Evolutionary conservation across 2,113 vertebrate genomes (phyloP), one percentile per base, ranked within the genome.

Genomic region (Rhabdornis inornatus): DNA sequence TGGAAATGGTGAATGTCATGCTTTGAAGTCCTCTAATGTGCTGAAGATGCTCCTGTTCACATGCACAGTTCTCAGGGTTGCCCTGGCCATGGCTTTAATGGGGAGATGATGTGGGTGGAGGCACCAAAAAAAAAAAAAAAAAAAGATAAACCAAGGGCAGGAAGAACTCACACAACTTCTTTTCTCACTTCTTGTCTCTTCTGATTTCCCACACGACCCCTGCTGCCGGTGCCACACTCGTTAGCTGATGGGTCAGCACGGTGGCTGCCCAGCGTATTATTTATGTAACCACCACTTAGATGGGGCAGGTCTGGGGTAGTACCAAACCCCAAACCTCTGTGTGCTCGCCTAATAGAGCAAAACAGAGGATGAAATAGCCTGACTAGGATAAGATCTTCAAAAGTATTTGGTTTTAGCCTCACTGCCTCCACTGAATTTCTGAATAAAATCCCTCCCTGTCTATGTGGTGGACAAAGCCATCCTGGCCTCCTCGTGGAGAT

Each of bases 31-130:
- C 63, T 86, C 35, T 63, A 40, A 79, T 28, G 55, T 92, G 80
- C 64, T 95, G 89, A 83, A 77, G 89, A 74, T 83, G 72, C 76
- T 95, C 35, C 75, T 83, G 64, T 74, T 94, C 92, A 77, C 56
- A 42, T 47, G 56, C 10, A 49, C 1, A 4, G 60, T 93, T 95
- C 76, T 96, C 77, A 93, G 72, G 56, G 52, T 56, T 92, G 50
- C 21, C 35, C 59, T 56, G 63, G 86, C 39, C 91, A 57, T 78
- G 64, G 24, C 27, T 92, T 74, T 47, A 70, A 61, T 52, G 71
- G 85, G 68, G 55, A 1, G 23, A 47, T 66, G 52, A 40, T 70
- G 64, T 92, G 52, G 64, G 80, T 87, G 86, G 80, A 70, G 53
- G 45, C 33, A 77, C 25, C 1, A 35, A n/a, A n/a, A 57, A 59